These are phyloP conservation scores for Nesidiocoris tenuis DNA, from an alignment of 2,888 invertebrate species.

Conservation along the genomic window DNA sequence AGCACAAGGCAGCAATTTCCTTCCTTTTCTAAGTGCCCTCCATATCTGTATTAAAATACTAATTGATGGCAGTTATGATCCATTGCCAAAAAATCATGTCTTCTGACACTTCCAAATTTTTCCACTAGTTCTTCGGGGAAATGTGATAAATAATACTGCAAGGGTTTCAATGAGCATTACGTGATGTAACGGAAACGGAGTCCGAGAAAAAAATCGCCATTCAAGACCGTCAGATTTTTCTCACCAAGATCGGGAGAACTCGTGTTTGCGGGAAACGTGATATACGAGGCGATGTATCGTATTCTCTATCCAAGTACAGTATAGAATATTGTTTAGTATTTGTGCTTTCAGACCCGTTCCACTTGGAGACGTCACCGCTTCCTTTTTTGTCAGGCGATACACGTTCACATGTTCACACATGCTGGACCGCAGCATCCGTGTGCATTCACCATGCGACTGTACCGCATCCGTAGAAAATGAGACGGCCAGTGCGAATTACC, in stretches of 20 bases:
- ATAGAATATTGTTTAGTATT: not conserved
- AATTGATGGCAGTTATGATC: too few relatives aligned
- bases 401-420: not conserved
- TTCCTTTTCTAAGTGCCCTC: too few relatives aligned
- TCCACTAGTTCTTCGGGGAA: too few relatives aligned
- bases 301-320: not conserved
- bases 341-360: not conserved
- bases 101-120: too few relatives aligned
- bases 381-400: not conserved
- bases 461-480: not conserved
- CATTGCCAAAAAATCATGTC: too few relatives aligned
- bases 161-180: not conserved
- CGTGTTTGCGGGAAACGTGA: not conserved
- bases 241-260: not conserved
- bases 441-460: not conserved
- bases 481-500: not conserved
- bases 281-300: not conserved
- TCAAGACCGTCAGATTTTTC: not conserved
- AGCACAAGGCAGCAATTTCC: too few relatives aligned
- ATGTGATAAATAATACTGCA: not conserved
- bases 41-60: too few relatives aligned
- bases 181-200: not conserved
- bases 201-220: not conserved
- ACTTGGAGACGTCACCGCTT: not conserved
- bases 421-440: not conserved